Evolutionary conservation across 2,797 vertebrate species (phyloP).

Genomic region (Pantherophis vulpinus): DNA sequence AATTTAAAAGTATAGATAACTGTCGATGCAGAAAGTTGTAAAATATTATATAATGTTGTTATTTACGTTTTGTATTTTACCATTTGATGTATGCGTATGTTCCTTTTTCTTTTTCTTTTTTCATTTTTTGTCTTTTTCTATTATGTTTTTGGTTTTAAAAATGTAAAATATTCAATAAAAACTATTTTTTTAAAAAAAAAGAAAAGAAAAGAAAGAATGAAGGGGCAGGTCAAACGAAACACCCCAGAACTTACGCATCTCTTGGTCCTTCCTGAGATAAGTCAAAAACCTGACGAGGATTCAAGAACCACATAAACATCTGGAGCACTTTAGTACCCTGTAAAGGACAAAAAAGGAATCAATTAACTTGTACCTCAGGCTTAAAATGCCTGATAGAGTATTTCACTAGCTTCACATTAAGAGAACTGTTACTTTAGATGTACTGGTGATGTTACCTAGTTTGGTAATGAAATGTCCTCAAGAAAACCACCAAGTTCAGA

Average conservation of each 20-base stretch:
- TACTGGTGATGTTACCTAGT: not conserved
- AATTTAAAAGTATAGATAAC: too few relatives aligned
- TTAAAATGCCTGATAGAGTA: not conserved
- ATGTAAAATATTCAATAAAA: too few relatives aligned
- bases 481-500: not conserved
- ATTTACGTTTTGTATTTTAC: too few relatives aligned
- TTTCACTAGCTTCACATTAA: not conserved
- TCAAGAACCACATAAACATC: conserved; percentile 99
- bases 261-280: conserved; percentile 94
- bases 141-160: too few relatives aligned
- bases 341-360: conserved; percentile 24
- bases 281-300: conserved; percentile 97
- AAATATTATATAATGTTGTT: too few relatives aligned
- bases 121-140: too few relatives aligned
- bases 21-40: too few relatives aligned
- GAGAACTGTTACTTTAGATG: not conserved
- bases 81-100: too few relatives aligned
- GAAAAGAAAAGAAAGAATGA: not conserved
- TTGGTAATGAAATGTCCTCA: not conserved
- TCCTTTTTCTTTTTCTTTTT: too few relatives aligned
- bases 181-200: too few relatives aligned
- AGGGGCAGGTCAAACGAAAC: accelerated
- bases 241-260: conserved; percentile 87
- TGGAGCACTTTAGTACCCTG: conserved; percentile 97
- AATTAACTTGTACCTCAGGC: not conserved